Conservation (phyloP, 2,797 vertebrate genomes). For the Nannoperca australis region DNA sequence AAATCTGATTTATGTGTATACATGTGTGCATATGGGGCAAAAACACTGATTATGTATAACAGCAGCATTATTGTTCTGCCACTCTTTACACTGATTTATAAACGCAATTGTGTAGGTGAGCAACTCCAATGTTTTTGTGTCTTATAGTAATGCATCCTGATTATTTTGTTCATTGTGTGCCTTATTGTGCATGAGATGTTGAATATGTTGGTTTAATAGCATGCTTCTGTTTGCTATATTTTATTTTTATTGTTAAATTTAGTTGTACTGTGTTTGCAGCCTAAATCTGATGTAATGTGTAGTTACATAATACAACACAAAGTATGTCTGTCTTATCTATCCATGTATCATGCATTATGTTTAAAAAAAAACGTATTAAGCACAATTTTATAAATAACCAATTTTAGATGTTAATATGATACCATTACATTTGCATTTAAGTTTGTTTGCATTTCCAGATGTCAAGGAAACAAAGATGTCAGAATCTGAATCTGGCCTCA, state of each 20-base stretch:
- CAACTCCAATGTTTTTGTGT: constrained; percentile 4
- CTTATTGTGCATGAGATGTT: background rate
- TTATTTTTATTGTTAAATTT: background rate
- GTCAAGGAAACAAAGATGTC: background rate
- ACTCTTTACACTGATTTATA: constrained; percentile 40
- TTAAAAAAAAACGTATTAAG: background rate
- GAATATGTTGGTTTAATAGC: background rate
- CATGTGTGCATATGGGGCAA: constrained; percentile 28
- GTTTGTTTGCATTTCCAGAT: constrained; percentile 16
- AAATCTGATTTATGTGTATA: constrained; percentile 43
- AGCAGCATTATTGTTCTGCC: constrained; percentile 48
- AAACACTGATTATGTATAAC: constrained; percentile 42
- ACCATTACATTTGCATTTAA: background rate
- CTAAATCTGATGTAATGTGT: background rate
- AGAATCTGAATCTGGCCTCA: background rate
- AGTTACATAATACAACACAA: background rate
- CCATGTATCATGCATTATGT: background rate
- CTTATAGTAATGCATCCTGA: background rate
- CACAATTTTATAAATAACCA: background rate
- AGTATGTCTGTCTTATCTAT: background rate
- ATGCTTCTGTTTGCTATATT: background rate
- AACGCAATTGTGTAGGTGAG: constrained; percentile 27
- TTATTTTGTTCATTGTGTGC: background rate
- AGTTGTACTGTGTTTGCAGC: background rate
- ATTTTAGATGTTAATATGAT: background rate